phyloP scores from a whole-genome alignment of 2,888 invertebrate species.

The Spilarctia lutea region DNA sequence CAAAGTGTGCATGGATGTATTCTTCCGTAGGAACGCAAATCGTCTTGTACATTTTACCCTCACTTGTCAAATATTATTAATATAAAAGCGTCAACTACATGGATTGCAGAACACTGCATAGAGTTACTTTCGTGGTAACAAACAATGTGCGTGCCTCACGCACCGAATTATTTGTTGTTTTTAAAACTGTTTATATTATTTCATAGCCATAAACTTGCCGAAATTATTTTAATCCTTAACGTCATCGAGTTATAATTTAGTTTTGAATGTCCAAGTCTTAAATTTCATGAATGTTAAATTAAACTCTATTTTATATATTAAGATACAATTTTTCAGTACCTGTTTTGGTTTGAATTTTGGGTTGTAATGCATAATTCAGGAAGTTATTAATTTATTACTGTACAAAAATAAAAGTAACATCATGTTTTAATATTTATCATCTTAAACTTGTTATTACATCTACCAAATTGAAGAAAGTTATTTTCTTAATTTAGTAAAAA shows the following conservation, averaged over 20 bases:
- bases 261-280: conserved; percentile 18
- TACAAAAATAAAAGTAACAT: conserved; percentile 5
- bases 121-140: conserved; percentile 58
- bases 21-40: conserved; percentile 9
- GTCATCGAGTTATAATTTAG: conserved; percentile 21
- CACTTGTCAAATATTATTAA: conserved; percentile 39
- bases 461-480: not conserved
- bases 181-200: conserved; percentile 32
- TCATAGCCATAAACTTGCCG: not conserved
- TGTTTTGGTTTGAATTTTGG: conserved; percentile 17
- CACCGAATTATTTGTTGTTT: conserved; percentile 57
- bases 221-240: conserved; percentile 41
- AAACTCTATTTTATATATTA: conserved; percentile 27
- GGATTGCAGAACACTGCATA: conserved; percentile 59
- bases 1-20: conserved; percentile 1
- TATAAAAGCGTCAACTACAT: conserved; percentile 35
- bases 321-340: conserved; percentile 28
- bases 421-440: conserved; percentile 2
- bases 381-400: conserved; percentile 18
- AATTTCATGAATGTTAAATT: conserved; percentile 31
- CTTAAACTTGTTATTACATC: not conserved
- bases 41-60: conserved; percentile 5
- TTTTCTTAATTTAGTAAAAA: not conserved
- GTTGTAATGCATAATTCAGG: conserved; percentile 24
- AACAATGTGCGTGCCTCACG: conserved; percentile 70